These are phyloP conservation scores for Eulemur coronatus DNA, from an alignment of 2,797 vertebrate species.

Conservation along the genomic window DNA sequence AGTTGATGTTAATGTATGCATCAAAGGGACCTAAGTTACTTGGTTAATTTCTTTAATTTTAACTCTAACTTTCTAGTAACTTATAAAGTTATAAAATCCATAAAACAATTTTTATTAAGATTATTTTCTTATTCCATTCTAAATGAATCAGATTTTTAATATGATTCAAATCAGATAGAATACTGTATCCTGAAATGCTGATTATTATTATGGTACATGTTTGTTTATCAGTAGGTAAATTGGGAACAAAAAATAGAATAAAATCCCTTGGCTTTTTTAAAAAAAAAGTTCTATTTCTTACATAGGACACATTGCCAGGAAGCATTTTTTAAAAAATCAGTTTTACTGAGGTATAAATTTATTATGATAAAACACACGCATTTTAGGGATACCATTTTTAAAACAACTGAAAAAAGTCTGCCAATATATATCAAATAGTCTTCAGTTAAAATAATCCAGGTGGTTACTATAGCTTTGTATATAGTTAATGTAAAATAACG, in stretches of 20 bases:
- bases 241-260: background rate
- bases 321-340: background rate
- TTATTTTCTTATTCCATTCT: constrained; percentile 32
- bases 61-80: constrained; percentile 23
- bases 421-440: background rate
- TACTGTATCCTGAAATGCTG: background rate
- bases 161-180: constrained; percentile 8
- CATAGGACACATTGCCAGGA: background rate
- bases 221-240: background rate
- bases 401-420: background rate
- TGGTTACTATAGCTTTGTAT: background rate
- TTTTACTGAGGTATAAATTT: background rate
- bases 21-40: background rate
- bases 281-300: constrained; percentile 27
- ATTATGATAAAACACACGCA: background rate
- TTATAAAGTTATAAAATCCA: background rate
- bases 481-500: constrained; percentile 16
- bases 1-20: background rate
- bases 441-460: background rate
- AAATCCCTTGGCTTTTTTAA: background rate
- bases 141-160: constrained; percentile 18
- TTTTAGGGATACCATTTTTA: constrained; percentile 4
- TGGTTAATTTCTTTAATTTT: constrained; percentile 18
- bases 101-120: constrained; percentile 14
- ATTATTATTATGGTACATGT: background rate